These are phyloP conservation scores for Daphoenositta chrysoptera DNA, from an alignment of 2,113 vertebrate species.

Conservation along the genomic window DNA sequence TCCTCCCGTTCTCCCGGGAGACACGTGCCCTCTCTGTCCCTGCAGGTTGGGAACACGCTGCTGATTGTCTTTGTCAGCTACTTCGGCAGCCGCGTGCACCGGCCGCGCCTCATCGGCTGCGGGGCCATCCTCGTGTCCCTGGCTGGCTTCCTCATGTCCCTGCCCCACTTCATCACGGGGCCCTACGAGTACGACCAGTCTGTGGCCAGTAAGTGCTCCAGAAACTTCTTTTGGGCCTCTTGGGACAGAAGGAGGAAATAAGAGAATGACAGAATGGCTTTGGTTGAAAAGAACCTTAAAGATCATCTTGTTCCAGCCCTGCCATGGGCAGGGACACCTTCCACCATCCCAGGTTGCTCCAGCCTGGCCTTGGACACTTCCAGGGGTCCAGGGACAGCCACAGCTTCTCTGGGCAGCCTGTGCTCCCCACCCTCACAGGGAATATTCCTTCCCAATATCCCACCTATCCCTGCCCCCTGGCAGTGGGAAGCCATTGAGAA, in stretches of 20 bases:
- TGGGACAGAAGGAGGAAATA: no score
- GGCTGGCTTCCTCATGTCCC: constrained; percentile 81
- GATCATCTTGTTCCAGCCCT: neutral
- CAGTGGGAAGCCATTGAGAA: neutral
- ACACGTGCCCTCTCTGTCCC: neutral
- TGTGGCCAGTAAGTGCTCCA: constrained; percentile 71
- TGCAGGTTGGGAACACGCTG: constrained; percentile 89
- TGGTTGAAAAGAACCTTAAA: neutral
- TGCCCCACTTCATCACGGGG: constrained; percentile 86
- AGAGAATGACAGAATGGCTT: rapidly evolving
- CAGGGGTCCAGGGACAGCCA: neutral
- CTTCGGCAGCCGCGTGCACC: constrained; percentile 87
- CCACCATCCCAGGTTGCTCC: neutral
- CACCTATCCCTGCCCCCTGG: neutral
- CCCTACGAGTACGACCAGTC: constrained; percentile 72
- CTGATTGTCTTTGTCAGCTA: constrained; percentile 94
- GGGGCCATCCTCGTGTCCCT: constrained; percentile 85
- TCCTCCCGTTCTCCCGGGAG: rapidly evolving
- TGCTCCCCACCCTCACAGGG: neutral
- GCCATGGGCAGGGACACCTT: neutral
- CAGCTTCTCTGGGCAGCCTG: neutral
- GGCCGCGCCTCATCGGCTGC: constrained; percentile 84
- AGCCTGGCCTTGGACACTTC: rapidly evolving
- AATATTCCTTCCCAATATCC: neutral
- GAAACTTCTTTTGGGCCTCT: neutral